Conservation (phyloP, 2,888 invertebrate species). For the Pardosa pseudoannulata region DNA sequence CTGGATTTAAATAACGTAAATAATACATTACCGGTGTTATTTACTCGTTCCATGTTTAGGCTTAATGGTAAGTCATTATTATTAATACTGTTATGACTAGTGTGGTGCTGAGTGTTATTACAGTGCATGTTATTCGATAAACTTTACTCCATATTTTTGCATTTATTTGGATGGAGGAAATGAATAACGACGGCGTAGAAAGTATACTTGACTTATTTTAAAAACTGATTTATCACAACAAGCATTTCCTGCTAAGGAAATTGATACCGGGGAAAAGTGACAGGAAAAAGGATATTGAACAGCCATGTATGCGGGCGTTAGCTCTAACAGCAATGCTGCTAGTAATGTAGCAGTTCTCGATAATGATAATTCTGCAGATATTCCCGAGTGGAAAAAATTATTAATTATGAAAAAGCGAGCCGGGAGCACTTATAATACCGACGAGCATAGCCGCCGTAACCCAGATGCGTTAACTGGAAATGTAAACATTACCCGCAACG, state of each 20-base stretch:
- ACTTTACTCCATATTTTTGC: not conserved
- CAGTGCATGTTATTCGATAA: slow-evolving; percentile 11
- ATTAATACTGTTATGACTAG: slow-evolving; percentile 31
- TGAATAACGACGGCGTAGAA: not conserved
- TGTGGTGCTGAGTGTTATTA: not conserved
- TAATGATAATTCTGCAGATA: slow-evolving; percentile 51
- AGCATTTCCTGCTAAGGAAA: slow-evolving; percentile 49
- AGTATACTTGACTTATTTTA: not conserved
- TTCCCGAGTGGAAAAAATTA: slow-evolving; percentile 69
- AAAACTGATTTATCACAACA: slow-evolving; percentile 12
- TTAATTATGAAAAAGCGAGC: slow-evolving; percentile 68
- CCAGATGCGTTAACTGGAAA: slow-evolving; percentile 38
- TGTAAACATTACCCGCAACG: slow-evolving; percentile 52
- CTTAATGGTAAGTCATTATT: slow-evolving; percentile 48
- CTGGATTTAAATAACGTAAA: not conserved
- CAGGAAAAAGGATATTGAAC: slow-evolving; percentile 64
- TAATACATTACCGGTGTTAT: slow-evolving; percentile 1
- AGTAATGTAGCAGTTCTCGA: slow-evolving; percentile 22
- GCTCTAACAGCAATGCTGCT: slow-evolving; percentile 11
- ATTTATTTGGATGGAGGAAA: not conserved
- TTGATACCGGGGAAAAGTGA: slow-evolving; percentile 39
- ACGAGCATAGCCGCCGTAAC: slow-evolving; percentile 53
- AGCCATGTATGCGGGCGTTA: slow-evolving; percentile 60
- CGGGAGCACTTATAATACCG: slow-evolving; percentile 23
- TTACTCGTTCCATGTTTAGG: slow-evolving; percentile 15